Base-by-base conservation (phyloP, 2,888 invertebrate genomes). In the Camptogramma bilineatum region DNA sequence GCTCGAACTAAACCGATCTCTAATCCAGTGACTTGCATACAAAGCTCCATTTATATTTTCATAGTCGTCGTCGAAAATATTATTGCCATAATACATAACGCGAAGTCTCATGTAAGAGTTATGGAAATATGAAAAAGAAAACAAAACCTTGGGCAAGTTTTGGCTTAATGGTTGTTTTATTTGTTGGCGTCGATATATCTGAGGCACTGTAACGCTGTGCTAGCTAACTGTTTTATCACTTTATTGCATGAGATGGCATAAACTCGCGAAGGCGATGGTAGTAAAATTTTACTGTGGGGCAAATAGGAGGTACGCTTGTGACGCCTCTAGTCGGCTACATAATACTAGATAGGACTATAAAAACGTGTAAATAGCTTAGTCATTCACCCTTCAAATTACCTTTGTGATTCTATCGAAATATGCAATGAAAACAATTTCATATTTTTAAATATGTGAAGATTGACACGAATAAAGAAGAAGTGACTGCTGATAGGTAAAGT, bases 191-290 rank as follows among this genome's bases (percentile, higher is more conserved):
- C 88, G 81, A 91, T 91, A 89, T 88, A 90, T 88, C 85, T 81
- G 79, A 83, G 82, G 79, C 86, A 86, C 79, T 80, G 84, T 83
- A 81, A 82, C 83, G 84, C 80, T 81, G 84, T 85, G 85, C 83
- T 81, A 83, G 85, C 90, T 91, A 91, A 92, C 90, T 91, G 89
- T 89, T 92, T 92, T 92, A 92, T 91, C 90, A 90, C 88, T 92
- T 91, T 91, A 92, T 92, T 86, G 90, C 90, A 88, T 87, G 91
- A 86, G 83, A 88, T 89, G 83, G 82, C 86, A 89, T 91, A 90
- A 90, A 91, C 83, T 90, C 82, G 82, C 78, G 81, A 82, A 81
- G 80, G 81, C 83, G 81, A 80, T 77, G 79, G 82, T 80, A 85
- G 85, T 91, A 91, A 91, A 91, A 88, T 80, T 84, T 83, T 83